Evolutionary conservation across 1,140 invertebrate genomes (phyloP).

Genomic region (Zaprionus davidi): DNA sequence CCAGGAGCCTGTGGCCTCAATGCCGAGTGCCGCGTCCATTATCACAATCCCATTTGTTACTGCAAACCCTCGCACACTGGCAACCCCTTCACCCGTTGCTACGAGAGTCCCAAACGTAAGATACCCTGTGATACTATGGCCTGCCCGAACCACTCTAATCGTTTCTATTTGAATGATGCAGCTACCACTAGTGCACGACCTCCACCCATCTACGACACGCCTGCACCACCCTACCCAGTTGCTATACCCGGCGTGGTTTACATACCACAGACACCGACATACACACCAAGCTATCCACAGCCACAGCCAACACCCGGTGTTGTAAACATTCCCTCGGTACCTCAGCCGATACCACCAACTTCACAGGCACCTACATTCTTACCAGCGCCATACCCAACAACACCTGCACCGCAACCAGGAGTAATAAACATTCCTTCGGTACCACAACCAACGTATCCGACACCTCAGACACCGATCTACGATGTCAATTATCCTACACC

Average conservation of each 20-base stretch:
- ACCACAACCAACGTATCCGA: slow-evolving; percentile 32
- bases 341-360: slow-evolving; percentile 16
- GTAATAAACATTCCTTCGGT: slow-evolving; percentile 53
- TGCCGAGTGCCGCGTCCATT: slow-evolving; percentile 89
- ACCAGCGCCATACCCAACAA: slow-evolving; percentile 1
- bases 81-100: slow-evolving; percentile 87
- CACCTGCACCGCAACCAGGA: slow-evolving; percentile 19
- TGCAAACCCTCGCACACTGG: slow-evolving; percentile 90
- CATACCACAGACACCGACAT: slow-evolving; percentile 17
- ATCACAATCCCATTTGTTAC: slow-evolving; percentile 90
- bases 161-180: slow-evolving; percentile 13
- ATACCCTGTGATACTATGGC: not conserved
- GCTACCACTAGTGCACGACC: slow-evolving; percentile 27
- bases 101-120: slow-evolving; percentile 84
- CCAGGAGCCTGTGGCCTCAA: slow-evolving; percentile 89
- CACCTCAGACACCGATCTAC: not conserved
- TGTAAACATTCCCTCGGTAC: slow-evolving; percentile 29
- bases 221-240: slow-evolving; percentile 65
- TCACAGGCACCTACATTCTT: slow-evolving; percentile 10
- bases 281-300: not conserved
- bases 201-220: slow-evolving; percentile 56
- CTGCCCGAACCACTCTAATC: slow-evolving; percentile 11
- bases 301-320: slow-evolving; percentile 26
- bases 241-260: slow-evolving; percentile 57
- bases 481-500: slow-evolving; percentile 23